phyloP scores from a whole-genome alignment of 2,888 invertebrate species.

The Thecophora atra region DNA sequence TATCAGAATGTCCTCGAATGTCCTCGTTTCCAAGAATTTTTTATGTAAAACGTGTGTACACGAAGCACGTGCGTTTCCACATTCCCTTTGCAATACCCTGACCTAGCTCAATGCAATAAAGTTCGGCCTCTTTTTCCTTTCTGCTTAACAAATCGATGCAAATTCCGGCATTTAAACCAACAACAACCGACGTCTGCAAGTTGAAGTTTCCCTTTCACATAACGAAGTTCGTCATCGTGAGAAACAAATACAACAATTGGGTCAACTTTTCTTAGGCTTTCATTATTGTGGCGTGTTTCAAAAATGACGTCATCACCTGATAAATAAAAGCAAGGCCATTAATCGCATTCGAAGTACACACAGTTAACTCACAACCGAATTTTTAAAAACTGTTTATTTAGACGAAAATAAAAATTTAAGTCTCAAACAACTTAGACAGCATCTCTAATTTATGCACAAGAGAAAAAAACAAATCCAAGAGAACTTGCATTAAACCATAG shows the following conservation, averaged over 20 bases:
- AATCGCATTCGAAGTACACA: no score
- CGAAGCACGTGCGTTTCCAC: constrained; percentile 35
- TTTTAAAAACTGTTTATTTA: no score
- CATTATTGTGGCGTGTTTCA: not conserved
- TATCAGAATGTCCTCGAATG: not conserved
- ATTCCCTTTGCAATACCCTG: constrained; percentile 15
- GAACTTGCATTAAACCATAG: no score
- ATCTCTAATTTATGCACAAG: no score
- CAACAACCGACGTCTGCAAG: not conserved
- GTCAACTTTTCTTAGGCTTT: not conserved
- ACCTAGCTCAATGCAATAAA: constrained; percentile 36
- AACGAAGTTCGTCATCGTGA: not conserved
- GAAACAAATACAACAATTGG: not conserved
- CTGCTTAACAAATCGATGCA: constrained; percentile 4
- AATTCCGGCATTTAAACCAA: not conserved
- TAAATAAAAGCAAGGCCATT: not conserved
- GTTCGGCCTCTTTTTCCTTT: not conserved
- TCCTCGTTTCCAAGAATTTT: not conserved
- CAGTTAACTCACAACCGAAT: no score
- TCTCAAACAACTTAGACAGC: no score
- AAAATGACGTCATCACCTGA: not conserved
- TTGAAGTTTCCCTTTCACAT: not conserved
- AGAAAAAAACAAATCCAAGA: no score
- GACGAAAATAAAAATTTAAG: no score
- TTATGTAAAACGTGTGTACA: constrained; percentile 5